phyloP scores from a whole-genome alignment of 2,113 vertebrate genomes.

The Oreocharis arfaki region DNA sequence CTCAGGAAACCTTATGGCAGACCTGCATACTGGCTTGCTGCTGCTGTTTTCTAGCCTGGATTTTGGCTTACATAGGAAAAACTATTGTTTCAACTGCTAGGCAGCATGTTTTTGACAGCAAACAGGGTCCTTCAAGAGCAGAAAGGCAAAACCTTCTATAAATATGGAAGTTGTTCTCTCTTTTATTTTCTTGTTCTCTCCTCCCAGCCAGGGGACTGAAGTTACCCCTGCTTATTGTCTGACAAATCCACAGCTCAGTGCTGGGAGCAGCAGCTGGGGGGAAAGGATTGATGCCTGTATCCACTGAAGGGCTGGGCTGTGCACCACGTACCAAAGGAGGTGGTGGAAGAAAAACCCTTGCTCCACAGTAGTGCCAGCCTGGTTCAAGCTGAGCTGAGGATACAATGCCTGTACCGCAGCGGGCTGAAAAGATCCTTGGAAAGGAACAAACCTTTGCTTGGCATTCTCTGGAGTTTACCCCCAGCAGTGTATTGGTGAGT shows the following conservation, averaged over 20 bases:
- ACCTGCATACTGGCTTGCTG: background rate
- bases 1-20: background rate
- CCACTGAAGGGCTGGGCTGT: background rate
- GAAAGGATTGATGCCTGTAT: background rate
- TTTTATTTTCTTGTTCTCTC: background rate
- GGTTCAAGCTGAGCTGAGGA: background rate
- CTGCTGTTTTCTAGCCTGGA: background rate
- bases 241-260: background rate
- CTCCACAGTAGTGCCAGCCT: background rate
- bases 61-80: background rate
- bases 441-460: background rate
- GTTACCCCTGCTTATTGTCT: background rate
- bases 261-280: background rate
- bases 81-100: background rate
- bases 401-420: background rate
- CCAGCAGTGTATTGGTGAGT: background rate
- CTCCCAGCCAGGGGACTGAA: background rate
- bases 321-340: background rate
- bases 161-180: background rate
- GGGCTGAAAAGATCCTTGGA: background rate
- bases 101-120: background rate
- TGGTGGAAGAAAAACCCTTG: background rate
- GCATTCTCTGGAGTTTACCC: background rate
- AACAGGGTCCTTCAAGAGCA: background rate
- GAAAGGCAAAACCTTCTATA: background rate